phyloP scores from a whole-genome alignment of 2,888 invertebrate genomes.

The Lasioglossum figueresi region DNA sequence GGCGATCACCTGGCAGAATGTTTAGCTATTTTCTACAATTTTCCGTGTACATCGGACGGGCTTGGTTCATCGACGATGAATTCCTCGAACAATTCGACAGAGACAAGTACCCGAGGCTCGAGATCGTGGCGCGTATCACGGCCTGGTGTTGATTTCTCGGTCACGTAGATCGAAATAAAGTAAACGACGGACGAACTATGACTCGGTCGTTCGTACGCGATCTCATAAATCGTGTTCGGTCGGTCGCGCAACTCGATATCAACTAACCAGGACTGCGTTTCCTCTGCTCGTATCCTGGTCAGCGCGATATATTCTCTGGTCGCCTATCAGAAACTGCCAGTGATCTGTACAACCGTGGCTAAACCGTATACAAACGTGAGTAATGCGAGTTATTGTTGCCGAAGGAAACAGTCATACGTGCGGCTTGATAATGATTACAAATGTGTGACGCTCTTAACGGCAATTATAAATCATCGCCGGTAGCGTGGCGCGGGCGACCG shows the following conservation, averaged over 20 bases:
- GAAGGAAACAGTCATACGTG: conserved; percentile 63
- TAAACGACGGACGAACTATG: not conserved
- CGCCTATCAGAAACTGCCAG: conserved; percentile 51
- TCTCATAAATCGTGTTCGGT: conserved; percentile 39
- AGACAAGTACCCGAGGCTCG: not conserved
- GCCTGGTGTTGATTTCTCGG: not conserved
- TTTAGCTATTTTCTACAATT: not conserved
- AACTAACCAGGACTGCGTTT: conserved; percentile 66
- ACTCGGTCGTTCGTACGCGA: conserved; percentile 9
- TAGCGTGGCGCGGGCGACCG: not conserved
- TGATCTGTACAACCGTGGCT: conserved; percentile 59
- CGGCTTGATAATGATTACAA: conserved; percentile 58
- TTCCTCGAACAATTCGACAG: too few relatives aligned
- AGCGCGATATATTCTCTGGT: conserved; percentile 60
- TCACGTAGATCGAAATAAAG: not conserved
- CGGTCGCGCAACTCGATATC: conserved; percentile 57
- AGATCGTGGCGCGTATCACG: not conserved
- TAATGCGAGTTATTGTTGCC: conserved; percentile 59
- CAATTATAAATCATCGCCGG: conserved; percentile 44
- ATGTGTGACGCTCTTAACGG: conserved; percentile 52
- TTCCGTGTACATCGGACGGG: not conserved
- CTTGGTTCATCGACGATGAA: not conserved
- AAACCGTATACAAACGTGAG: conserved; percentile 63
- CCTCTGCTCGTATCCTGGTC: conserved; percentile 69
- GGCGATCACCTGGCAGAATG: not conserved